Evolutionary conservation across 2,888 invertebrate genomes (phyloP).

Genomic region (Eurois occulta): DNA sequence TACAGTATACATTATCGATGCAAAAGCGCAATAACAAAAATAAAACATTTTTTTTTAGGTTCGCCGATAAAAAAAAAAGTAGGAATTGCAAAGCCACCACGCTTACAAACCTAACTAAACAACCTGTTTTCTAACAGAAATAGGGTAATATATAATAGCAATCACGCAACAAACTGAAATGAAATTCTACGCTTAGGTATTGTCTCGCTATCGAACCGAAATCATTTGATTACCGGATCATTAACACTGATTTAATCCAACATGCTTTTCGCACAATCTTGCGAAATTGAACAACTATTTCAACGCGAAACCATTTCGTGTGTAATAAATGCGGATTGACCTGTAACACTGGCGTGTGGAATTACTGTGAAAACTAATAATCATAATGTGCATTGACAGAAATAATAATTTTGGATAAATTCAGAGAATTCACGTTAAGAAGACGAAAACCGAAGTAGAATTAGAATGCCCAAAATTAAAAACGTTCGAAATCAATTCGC

Average conservation of each 20-base stretch:
- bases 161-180: conserved; percentile 47
- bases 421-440: not conserved
- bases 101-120: not conserved
- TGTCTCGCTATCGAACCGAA: conserved; percentile 44
- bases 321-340: conserved; percentile 56
- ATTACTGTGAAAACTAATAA: conserved; percentile 58
- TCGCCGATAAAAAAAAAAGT: not conserved
- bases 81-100: not conserved
- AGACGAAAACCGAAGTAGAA: not conserved
- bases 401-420: conserved; percentile 40
- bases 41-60: not conserved
- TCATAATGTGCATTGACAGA: conserved; percentile 52
- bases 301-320: conserved; percentile 44
- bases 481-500: not conserved
- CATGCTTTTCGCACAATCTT: conserved; percentile 48
- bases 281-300: conserved; percentile 54
- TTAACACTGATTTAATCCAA: conserved; percentile 57
- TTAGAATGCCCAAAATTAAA: not conserved
- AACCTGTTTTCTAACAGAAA: conserved; percentile 15
- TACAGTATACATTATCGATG: not conserved
- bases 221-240: conserved; percentile 55
- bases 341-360: conserved; percentile 50
- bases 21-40: not conserved
- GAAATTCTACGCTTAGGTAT: conserved; percentile 55
- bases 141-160: conserved; percentile 1